phyloP scores from a whole-genome alignment of 1,140 invertebrate species.

The Hyphantria cunea region DNA sequence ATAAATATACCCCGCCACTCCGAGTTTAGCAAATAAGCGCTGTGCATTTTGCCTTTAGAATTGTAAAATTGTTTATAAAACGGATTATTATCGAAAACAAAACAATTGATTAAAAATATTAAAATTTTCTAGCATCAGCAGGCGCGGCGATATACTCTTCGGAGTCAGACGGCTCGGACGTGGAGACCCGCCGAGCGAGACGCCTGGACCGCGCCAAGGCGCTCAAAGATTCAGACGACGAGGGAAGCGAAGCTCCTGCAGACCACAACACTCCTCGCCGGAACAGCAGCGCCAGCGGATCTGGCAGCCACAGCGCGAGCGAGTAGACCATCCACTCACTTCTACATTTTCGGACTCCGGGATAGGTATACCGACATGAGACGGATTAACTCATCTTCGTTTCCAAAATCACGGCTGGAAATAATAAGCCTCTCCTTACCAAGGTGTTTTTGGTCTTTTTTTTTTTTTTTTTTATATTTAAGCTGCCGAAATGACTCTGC shows the following conservation, averaged over 20 bases:
- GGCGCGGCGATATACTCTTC: conserved; percentile 94
- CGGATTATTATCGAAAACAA: no score
- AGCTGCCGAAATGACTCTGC: no score
- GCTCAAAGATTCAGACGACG: conserved; percentile 93
- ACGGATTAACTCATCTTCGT: not conserved
- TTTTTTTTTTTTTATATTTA: no score
- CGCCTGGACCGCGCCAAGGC: conserved; percentile 90
- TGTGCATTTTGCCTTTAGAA: no score
- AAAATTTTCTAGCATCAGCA: conserved; percentile 77
- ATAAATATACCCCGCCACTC: no score
- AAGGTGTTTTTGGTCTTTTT: no score
- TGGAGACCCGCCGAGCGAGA: conserved; percentile 89
- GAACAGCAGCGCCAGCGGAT: conserved; percentile 49
- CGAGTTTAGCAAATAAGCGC: no score
- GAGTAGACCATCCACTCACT: conserved; percentile 33
- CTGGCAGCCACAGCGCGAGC: conserved; percentile 49
- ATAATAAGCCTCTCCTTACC: no score
- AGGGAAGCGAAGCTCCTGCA: conserved; percentile 60
- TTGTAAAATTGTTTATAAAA: no score
- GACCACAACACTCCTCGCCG: conserved; percentile 42
- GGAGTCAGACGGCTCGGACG: conserved; percentile 94
- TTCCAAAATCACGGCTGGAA: no score
- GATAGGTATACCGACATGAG: not conserved
- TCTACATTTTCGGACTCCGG: no score
- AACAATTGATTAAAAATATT: no score